phyloP scores from a whole-genome alignment of 37 sponge, comb jelly and placozoan species.

The Cladorhizidae sp. region DNA sequence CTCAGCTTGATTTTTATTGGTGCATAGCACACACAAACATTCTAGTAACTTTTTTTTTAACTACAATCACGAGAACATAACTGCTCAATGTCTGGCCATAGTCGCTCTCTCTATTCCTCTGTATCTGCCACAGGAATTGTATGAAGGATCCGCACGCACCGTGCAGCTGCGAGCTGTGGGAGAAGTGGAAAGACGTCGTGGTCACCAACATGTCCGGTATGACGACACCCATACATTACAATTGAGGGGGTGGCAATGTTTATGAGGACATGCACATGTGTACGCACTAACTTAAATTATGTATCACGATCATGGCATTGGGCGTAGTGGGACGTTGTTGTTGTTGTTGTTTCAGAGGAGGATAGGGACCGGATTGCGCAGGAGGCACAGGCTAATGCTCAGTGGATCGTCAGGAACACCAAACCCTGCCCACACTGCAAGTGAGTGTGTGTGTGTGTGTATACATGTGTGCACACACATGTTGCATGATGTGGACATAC shows the following conservation, averaged over 20 bases:
- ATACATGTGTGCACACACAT: too few relatives aligned
- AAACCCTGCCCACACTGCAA: constrained; percentile 79
- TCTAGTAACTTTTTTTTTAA: too few relatives aligned
- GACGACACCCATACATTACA: not conserved
- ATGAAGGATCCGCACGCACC: constrained; percentile 84
- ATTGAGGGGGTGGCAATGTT: too few relatives aligned
- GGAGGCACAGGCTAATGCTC: constrained; percentile 57
- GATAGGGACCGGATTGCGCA: constrained; percentile 5
- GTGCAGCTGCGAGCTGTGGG: constrained; percentile 85
- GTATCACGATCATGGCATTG: not conserved
- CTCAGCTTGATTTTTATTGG: too few relatives aligned
- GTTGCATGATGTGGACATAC: too few relatives aligned
- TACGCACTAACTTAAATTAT: not conserved
- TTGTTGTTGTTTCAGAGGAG: constrained; percentile 2
- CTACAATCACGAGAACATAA: too few relatives aligned
- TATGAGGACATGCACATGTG: too few relatives aligned
- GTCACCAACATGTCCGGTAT: not conserved
- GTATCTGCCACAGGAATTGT: constrained; percentile 87
- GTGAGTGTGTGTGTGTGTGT: constrained; percentile 4
- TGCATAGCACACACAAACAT: too few relatives aligned
- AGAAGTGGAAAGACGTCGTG: constrained; percentile 65
- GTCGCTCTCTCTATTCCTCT: too few relatives aligned
- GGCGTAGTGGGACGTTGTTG: too few relatives aligned
- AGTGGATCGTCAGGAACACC: constrained; percentile 63
- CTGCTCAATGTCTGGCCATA: too few relatives aligned